phyloP scores from a whole-genome alignment of 1,140 invertebrate genomes.

The Polypedilum pembai region DNA sequence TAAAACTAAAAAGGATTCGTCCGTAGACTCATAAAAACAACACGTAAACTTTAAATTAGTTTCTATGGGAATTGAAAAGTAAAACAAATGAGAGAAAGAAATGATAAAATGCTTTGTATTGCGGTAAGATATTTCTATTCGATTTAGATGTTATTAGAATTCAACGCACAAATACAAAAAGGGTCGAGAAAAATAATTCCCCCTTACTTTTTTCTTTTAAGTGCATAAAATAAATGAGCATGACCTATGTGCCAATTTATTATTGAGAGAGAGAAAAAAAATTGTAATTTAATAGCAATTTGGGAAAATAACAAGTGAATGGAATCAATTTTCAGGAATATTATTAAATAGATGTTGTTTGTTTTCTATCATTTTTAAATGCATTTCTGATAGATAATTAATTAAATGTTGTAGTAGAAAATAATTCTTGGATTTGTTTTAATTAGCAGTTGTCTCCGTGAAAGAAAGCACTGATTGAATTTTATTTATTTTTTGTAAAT shows the following conservation, averaged over 20 bases:
- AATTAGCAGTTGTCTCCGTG: too few species aligned
- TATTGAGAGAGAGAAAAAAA: neutral
- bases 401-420: too few species aligned
- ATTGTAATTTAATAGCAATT: constrained; percentile 2
- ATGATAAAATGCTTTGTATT: constrained; percentile 6
- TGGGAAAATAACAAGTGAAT: neutral
- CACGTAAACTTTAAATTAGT: constrained; percentile 18
- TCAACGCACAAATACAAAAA: neutral
- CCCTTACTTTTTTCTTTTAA: neutral
- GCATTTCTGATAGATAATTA: too few species aligned
- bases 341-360: too few species aligned
- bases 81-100: neutral
- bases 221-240: neutral
- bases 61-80: constrained; percentile 5
- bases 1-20: constrained; percentile 11
- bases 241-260: constrained; percentile 17
- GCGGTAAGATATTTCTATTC: constrained; percentile 4
- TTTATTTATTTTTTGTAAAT: too few species aligned
- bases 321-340: too few species aligned
- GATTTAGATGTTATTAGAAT: neutral
- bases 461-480: too few species aligned
- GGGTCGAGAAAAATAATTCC: too few species aligned
- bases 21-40: neutral
- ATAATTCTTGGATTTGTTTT: too few species aligned
- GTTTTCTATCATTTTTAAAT: too few species aligned